Base-by-base conservation (phyloP, 2,797 vertebrate genomes). In the Vultur gryphus region DNA sequence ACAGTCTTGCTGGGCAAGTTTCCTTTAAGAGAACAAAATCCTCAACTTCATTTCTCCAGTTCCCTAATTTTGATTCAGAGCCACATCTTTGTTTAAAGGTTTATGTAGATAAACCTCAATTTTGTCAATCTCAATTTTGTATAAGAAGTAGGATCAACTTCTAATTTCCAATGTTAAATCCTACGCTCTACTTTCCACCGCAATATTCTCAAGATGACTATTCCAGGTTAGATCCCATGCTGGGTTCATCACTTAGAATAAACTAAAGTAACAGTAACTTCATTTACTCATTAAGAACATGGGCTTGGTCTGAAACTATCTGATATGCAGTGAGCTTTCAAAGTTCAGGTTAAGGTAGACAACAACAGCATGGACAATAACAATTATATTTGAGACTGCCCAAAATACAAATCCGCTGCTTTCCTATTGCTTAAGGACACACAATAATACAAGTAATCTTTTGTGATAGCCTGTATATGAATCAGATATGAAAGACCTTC, bases 71-170 rank as follows among this genome's bases (percentile, higher is more conserved):
- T 82, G 95, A 98, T 98, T 98, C 98, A 97, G 97, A 97, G 93
- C 97, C 97, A 98, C 87, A 97, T 98, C 98, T 98, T 98, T 98
- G 97, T 98, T 98, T 97, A 98, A 98, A 97, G 98, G 97, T 98
- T 98, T 98, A 98, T 98, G 96, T 97, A 98, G 98, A 98, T 98
- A 98, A 98, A 98, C 89, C 97, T 98, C 98, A 98, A 97, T 98
- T 98, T 98, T 98, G 98, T 98, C 97, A 98, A 97, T 98, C 97
- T 98, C 97, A 97, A 97, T 98, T 98, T 98, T 97, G 93, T 95
- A 87, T 97, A 98, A 98, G 97, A 98, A 98, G 97, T 89, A 97
- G 97, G 97, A 98, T 98, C 98, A 98, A 96, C 97, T 98, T 98
- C 98, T 98, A 98, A 98, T 98, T 98, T 98, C 96, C 97, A 96